phyloP scores from a whole-genome alignment of 2,113 vertebrate species.

The Cyphotilapia sp. region DNA sequence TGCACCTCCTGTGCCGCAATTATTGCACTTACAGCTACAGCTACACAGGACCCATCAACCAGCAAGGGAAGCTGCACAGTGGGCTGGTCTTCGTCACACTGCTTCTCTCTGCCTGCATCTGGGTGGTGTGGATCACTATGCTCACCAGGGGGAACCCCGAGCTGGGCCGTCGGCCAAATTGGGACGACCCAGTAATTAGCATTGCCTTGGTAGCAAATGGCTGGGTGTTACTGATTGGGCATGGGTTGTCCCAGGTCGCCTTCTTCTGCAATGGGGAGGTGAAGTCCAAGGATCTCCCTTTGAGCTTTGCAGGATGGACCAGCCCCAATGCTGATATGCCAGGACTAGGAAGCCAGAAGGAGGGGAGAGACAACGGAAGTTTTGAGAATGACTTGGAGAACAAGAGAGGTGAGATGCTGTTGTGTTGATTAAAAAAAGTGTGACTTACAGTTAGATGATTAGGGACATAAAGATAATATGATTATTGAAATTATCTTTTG shows the following conservation, averaged over 20 bases:
- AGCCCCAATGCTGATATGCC: slow-evolving; percentile 35
- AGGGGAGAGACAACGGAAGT: slow-evolving; percentile 62
- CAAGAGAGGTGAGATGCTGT: slow-evolving; percentile 46
- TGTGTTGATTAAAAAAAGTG: background rate
- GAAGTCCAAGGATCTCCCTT: slow-evolving; percentile 35
- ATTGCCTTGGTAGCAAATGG: slow-evolving; percentile 82
- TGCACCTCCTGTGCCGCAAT: slow-evolving; percentile 62
- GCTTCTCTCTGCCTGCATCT: slow-evolving; percentile 76
- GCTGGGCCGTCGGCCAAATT: slow-evolving; percentile 3
- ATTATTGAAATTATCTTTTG: background rate
- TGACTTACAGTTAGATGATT: background rate
- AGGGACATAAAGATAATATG: background rate
- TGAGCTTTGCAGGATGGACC: slow-evolving; percentile 66
- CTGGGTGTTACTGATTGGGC: slow-evolving; percentile 81
- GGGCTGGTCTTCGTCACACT: slow-evolving; percentile 71
- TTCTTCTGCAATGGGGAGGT: slow-evolving; percentile 66
- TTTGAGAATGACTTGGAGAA: slow-evolving; percentile 50
- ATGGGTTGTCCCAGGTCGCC: slow-evolving; percentile 74
- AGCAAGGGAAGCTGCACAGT: slow-evolving; percentile 70
- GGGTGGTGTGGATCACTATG: slow-evolving; percentile 86
- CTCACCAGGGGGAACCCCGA: slow-evolving; percentile 64
- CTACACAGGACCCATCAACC: slow-evolving; percentile 47
- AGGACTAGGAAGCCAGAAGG: slow-evolving; percentile 29
- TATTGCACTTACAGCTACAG: slow-evolving; percentile 55
- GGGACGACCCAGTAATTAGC: slow-evolving; percentile 84